Evolutionary conservation across 2,113 vertebrate genomes (phyloP), one percentile per base, ranked within the genome.

Genomic region (Pristiophorus japonicus): DNA sequence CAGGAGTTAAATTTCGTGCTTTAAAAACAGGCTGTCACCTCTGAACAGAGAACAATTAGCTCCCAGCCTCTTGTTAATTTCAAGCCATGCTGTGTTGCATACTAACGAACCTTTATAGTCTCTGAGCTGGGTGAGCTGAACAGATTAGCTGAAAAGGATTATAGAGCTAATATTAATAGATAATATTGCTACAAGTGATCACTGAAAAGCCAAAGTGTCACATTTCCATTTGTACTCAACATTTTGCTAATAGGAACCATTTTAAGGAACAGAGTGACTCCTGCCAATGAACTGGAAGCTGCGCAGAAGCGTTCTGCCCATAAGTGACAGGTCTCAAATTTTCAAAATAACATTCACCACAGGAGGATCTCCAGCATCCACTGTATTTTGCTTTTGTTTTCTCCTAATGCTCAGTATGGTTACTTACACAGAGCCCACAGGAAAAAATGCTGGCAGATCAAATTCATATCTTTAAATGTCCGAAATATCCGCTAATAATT

Each of bases 171-270:
- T 81, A 81, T 18, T 87, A 84, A 42, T 18, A 20, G 45, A 42
- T 81, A 51, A 87, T 27, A 51, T 51, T 11, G 6, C 45, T 27
- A 51, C 1, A 47, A 51, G 45, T 51, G 4, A 51, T 51, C 20
- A 87, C 0, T 87, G 22, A 87, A 87, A 51, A 87, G 84, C 20
- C 47, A 7, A 87, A 87, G 45, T 87, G 84, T 45, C 84, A 87
- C 22, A 27, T 87, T 87, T 87, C 84, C 84, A 87, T 81, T 42
- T 81, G 75, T 42, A 81, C 75, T 81, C 75, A 88, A 88, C 27
- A 34, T 55, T 55, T 59, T 88, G 59, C 85, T 88, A 34, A 88
- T 30, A 55, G 8, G 10, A 88, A 88, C 30, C 24, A 55, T 55
- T 88, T 55, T 62, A 30, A 59, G 87, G 1, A 87, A n/a, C n/a